Base-by-base conservation (phyloP, 1,140 invertebrate genomes). In the Drosophila biarmipes region DNA sequence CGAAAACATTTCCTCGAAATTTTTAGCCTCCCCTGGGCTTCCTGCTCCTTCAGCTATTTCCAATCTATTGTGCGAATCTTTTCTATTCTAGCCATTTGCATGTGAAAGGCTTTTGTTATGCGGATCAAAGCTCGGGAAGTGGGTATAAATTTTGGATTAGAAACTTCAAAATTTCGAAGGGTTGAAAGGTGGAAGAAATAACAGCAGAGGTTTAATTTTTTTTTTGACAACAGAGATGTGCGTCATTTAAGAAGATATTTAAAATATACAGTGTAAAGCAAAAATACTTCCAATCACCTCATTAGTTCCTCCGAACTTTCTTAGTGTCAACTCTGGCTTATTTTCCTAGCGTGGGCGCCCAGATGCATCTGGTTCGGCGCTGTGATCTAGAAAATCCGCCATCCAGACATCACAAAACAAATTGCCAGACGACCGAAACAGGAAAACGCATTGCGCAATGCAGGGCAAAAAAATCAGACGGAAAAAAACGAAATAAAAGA, bases 371-470 rank as follows among this genome's bases (percentile, higher is more conserved):
- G 46, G 34, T 35, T 58, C 6, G 58, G 8, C 38, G 62, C 17
- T 55, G 19, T 69, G 49, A 56, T 69, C 49, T 34, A 56, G 63
- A 69, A 69, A 69, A 46, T 31, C 34, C 29, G 10, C 10, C 61
- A 34, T 51, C 53, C 12, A 73, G 45, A 40, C 68, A 40, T 48
- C 57, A 76, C 54, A 76, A 67, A 78, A 69, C 66, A 76, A 76
- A 68, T 76, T 76, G 64, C 43, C 46, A 63, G 52, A 54, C 37
- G 19, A 55, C 48, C 43, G 45, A 57, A 58, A 73, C 46, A 69
- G 73, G 53, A 76, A 76, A 80, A 48, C 49, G 63, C 78, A 66
- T 85, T 80, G 81, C 80, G 78, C 81, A 86, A 86, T 77, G 63
- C 51, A 81, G 57, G 56, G 55, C 49, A 67, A 63, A 55, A 61